Evolutionary conservation across 2,797 vertebrate genomes (phyloP).

Genomic region (Falco peregrinus): DNA sequence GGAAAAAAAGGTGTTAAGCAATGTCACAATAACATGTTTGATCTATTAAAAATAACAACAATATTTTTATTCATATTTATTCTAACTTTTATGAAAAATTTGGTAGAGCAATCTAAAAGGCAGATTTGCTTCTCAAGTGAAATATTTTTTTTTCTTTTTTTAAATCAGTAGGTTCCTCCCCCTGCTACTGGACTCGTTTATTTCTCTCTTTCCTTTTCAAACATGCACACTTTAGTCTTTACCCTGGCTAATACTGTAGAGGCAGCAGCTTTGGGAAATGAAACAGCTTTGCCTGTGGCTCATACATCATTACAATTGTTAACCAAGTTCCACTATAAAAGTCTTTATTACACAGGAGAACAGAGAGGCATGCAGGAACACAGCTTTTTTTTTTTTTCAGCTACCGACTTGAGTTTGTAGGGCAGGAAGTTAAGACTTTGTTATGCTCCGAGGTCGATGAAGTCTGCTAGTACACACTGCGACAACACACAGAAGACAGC

Average conservation of each 20-base stretch:
- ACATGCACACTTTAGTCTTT: conserved; percentile 38
- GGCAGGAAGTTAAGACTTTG: conserved; percentile 6
- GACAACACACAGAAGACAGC: background rate
- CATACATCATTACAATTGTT: conserved; percentile 59
- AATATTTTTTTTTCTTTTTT: background rate
- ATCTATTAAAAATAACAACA: background rate
- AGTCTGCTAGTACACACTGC: background rate
- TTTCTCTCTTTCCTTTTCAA: conserved; percentile 26
- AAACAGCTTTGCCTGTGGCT: conserved; percentile 30
- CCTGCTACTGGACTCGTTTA: background rate
- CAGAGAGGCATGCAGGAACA: conserved; percentile 17
- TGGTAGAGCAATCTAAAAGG: background rate
- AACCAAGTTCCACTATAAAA: conserved; percentile 63
- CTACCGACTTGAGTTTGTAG: conserved; percentile 17
- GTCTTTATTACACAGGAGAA: conserved; percentile 48
- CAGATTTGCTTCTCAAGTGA: background rate
- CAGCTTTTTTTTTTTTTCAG: conserved; percentile 29
- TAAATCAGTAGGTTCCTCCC: background rate
- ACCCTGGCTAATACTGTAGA: conserved; percentile 46
- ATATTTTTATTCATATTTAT: background rate
- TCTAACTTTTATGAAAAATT: background rate
- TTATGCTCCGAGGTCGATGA: background rate
- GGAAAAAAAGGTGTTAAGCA: background rate
- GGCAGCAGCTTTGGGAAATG: conserved; percentile 63
- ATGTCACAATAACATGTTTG: background rate